These are phyloP conservation scores for Pangasius larnaudii DNA, from an alignment of 2,797 vertebrate genomes.

Conservation along the genomic window DNA sequence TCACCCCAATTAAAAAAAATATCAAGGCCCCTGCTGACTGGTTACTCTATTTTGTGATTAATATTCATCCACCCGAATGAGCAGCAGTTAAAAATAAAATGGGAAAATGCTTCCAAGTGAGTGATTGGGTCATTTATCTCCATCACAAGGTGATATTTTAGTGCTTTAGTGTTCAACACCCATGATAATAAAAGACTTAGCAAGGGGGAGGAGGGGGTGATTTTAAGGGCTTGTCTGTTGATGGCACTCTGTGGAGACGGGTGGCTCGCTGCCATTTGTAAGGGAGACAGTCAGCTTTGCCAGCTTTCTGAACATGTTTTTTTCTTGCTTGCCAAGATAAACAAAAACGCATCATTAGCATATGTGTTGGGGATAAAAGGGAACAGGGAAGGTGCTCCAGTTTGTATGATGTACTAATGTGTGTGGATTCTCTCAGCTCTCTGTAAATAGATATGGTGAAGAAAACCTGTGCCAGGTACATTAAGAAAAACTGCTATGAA, in stretches of 20 bases:
- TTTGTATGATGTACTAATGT: not conserved
- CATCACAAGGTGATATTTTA: conserved; percentile 70
- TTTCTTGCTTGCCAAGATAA: conserved; percentile 7
- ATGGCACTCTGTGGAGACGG: conserved; percentile 59
- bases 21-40: conserved; percentile 11
- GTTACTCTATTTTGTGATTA: conserved; percentile 62
- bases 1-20: conserved; percentile 36
- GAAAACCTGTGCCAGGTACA: conserved; percentile 15
- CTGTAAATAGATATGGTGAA: conserved; percentile 30
- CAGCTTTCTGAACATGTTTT: conserved; percentile 28
- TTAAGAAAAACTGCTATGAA: not conserved
- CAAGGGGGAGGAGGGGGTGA: conserved; percentile 41
- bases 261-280: conserved; percentile 64
- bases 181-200: conserved; percentile 61
- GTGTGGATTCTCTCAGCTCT: conserved; percentile 6
- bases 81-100: conserved; percentile 71
- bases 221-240: conserved; percentile 40
- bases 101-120: conserved; percentile 68
- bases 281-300: conserved; percentile 33
- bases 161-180: conserved; percentile 58
- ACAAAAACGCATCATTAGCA: conserved; percentile 24
- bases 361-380: conserved; percentile 21
- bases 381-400: not conserved
- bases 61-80: conserved; percentile 68
- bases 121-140: conserved; percentile 74